phyloP scores from a whole-genome alignment of 2,888 invertebrate species.

The Scelioninae gen. 2 region DNA sequence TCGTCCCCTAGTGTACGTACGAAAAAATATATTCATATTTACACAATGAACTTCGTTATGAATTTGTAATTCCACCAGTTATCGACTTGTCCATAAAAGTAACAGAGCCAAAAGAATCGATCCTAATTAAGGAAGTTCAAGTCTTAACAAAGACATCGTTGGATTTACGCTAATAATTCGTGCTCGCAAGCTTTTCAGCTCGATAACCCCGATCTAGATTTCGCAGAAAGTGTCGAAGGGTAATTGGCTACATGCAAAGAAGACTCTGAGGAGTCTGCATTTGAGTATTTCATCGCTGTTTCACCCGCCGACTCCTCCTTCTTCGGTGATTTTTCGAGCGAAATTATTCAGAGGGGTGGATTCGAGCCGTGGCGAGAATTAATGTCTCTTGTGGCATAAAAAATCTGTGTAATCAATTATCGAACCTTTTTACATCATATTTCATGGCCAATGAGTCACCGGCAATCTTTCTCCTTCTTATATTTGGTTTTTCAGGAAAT shows the following conservation, averaged over 20 bases:
- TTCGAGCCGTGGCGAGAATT: slow-evolving; percentile 70
- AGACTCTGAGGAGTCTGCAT: slow-evolving; percentile 61
- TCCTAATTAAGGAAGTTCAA: slow-evolving; percentile 59
- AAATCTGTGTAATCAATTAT: slow-evolving; percentile 75
- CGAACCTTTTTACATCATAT: slow-evolving; percentile 74
- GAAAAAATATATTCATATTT: too few relatives aligned
- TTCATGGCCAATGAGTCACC: slow-evolving; percentile 73
- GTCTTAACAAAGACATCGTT: slow-evolving; percentile 52
- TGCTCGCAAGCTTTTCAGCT: slow-evolving; percentile 58
- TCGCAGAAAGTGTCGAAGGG: slow-evolving; percentile 58
- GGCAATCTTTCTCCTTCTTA: slow-evolving; percentile 62
- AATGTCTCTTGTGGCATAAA: slow-evolving; percentile 74
- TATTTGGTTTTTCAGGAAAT: slow-evolving; percentile 57
- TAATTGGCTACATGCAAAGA: slow-evolving; percentile 62
- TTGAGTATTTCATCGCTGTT: slow-evolving; percentile 61
- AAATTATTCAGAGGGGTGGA: slow-evolving; percentile 69
- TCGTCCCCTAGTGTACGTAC: too few relatives aligned
- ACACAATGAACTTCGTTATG: too few relatives aligned
- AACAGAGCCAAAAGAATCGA: slow-evolving; percentile 40
- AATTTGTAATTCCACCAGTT: too few relatives aligned
- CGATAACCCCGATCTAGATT: slow-evolving; percentile 58
- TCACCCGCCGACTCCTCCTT: slow-evolving; percentile 57
- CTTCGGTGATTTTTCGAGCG: slow-evolving; percentile 66
- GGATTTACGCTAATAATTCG: slow-evolving; percentile 56
- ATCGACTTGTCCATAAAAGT: slow-evolving; percentile 29